Base-by-base conservation (phyloP, 2,797 vertebrate genomes). In the Pseudotriccus pelzelni region DNA sequence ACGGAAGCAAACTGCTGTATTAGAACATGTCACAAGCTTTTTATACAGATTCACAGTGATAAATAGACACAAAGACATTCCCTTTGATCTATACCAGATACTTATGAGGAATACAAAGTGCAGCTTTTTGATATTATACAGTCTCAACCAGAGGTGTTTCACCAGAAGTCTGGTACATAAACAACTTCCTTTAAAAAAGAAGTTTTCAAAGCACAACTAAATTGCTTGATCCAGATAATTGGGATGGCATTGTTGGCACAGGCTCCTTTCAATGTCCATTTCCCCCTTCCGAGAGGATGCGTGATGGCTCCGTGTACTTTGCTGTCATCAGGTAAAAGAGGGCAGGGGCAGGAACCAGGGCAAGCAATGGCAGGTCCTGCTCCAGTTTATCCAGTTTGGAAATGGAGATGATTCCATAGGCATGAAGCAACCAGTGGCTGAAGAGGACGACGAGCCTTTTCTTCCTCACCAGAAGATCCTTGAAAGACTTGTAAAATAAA, bases 361-460 rank as follows among this genome's bases (percentile, higher is more conserved):
- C 99, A 94, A 99, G 84, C 73, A 99, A 97, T 0, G 99, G 99
- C 79, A 99, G 96, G 95, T 99, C 99, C 91, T 99, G 98, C 70
- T 99, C 98, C 18, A 99, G 97, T 82, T 98, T 99, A 96, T 99
- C 99, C 97, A 99, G 95, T 84, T 99, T 98, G 83, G 99, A 99
- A 97, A 99, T 99, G 44, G 99, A 99, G 97, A 99, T 98, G 88
- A 99, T 99, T 84, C 99, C 99, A 10, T 99, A 99, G 1, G 99
- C 99, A 12, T 99, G 99, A 66, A 99, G 98, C 52, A 99, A 95
- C 99, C 99, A 99, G 93, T 99, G 99, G 96, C 99, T 99, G 96
- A 99, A 98, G 86, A 99, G 98, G 58, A 99, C 99, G 7, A 99
- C 98, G 25, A 99, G 98, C 39, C 99, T 98, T 96, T 99, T 99